Base-by-base conservation (phyloP, 2,888 invertebrate genomes). In the Epirrita christyi region DNA sequence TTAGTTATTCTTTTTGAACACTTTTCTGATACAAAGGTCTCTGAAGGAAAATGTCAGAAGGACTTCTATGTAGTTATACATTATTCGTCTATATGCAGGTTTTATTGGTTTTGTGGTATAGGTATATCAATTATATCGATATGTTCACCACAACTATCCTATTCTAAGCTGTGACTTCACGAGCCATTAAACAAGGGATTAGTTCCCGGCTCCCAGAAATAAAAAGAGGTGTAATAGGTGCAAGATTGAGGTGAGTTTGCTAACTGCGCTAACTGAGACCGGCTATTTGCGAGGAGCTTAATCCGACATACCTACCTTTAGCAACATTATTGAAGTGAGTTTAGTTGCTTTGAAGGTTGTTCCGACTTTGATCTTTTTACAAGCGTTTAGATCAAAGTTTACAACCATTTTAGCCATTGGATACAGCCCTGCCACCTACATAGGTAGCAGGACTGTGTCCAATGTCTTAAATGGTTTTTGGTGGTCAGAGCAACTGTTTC, bases 171-270 rank as follows among this genome's bases (percentile, higher is more conserved):
- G 43, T 47, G 68, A 69, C 64, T 77, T 78, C 75, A 72, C 77
- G 80, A 73, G 71, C 78, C 76, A 83, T 85, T 84, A 75, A 82
- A 74, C 73, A 55, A 54, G 60, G 70, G 76, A 79, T 85, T 82
- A 78, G 80, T 77, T 77, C 63, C 60, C 55, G 54, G 69, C 63
- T 64, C 62, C 53, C 61, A 58, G 70, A 70, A 74, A 78, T 75
- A 73, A 76, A 76, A 75, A 75, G 70, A 70, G 62, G 61, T 67
- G 68, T 73, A 78, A 76, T 74, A 75, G 76, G 61, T 63, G 54
- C 59, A 62, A 63, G 67, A 67, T 65, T 67, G 61, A 66, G 66
- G 66, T 63, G 64, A 68, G 64, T 65, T 66, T 53, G 62, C 62
- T 59, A 66, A 65, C 64, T 61, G 55, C 64, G 51, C 59, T 63